phyloP scores from a whole-genome alignment of 2,113 vertebrate species.

The Dascyllus trimaculatus region DNA sequence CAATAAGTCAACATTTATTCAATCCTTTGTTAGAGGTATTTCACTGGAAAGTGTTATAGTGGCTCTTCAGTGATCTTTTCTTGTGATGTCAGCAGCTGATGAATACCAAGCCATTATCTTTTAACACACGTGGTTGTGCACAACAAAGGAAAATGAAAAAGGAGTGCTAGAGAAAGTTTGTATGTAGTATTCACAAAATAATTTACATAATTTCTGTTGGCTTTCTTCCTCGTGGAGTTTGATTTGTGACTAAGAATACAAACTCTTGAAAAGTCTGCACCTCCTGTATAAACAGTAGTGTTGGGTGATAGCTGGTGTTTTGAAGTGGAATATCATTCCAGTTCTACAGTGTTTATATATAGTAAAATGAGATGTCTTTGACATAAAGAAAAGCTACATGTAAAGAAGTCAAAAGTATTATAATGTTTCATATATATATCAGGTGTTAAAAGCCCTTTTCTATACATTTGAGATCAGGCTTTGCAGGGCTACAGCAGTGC shows the following conservation, averaged over 20 bases:
- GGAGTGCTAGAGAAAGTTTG: no score
- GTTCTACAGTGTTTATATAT: no score
- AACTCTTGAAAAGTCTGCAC: not conserved
- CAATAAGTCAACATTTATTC: no score
- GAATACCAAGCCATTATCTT: not conserved
- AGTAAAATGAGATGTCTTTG: not conserved
- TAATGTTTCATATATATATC: not conserved
- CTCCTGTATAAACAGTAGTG: not conserved
- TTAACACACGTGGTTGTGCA: not conserved
- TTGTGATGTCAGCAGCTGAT: not conserved
- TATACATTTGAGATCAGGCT: not conserved
- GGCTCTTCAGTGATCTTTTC: not conserved
- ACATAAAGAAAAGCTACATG: not conserved
- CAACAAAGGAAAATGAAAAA: no score
- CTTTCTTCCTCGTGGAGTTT: not conserved
- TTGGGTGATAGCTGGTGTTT: not conserved
- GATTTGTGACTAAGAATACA: not conserved
- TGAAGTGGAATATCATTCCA: not conserved
- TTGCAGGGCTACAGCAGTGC: not conserved
- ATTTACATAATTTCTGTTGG: no score
- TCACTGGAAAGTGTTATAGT: not conserved
- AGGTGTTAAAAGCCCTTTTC: not conserved
- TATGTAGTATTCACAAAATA: no score
- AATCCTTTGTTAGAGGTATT: no score
- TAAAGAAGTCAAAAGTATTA: not conserved